A percentile compares a stretch with the other conserved stretches of the same genome.
Evolutionary conservation across 2,113 vertebrate species (phyloP).

Genomic region (Spilogale gracilis): DNA sequence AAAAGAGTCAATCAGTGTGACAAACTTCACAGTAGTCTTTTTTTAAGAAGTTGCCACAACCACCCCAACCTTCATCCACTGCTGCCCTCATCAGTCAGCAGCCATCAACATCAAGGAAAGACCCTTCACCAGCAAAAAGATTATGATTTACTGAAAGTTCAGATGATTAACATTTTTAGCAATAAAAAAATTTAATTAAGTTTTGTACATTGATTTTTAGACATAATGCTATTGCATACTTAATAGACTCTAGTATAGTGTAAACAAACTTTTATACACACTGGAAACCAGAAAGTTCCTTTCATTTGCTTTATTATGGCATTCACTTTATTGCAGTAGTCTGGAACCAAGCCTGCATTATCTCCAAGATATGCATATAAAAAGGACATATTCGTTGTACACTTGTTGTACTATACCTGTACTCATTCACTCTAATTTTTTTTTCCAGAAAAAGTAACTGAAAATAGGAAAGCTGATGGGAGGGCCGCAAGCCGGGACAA

Average conservation of each 20-base stretch:
- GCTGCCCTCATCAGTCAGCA: background rate
- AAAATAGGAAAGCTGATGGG: constrained; percentile 87
- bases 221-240: background rate
- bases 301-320: background rate
- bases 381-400: background rate
- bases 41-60: background rate
- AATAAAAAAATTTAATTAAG: background rate
- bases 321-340: background rate
- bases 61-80: background rate
- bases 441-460: constrained; percentile 85
- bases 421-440: background rate
- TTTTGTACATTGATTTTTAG: background rate
- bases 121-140: background rate
- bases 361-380: background rate
- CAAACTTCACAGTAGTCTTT: background rate
- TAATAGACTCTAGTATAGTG: background rate
- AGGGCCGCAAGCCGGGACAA: constrained; percentile 49
- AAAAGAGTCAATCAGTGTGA: background rate
- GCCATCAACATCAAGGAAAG: background rate
- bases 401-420: background rate
- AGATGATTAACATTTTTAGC: background rate
- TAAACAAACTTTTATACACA: background rate
- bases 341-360: background rate
- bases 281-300: background rate
- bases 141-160: background rate